Evolutionary conservation across 2,113 vertebrate genomes (phyloP).

Genomic region (Istiophorus platypterus): DNA sequence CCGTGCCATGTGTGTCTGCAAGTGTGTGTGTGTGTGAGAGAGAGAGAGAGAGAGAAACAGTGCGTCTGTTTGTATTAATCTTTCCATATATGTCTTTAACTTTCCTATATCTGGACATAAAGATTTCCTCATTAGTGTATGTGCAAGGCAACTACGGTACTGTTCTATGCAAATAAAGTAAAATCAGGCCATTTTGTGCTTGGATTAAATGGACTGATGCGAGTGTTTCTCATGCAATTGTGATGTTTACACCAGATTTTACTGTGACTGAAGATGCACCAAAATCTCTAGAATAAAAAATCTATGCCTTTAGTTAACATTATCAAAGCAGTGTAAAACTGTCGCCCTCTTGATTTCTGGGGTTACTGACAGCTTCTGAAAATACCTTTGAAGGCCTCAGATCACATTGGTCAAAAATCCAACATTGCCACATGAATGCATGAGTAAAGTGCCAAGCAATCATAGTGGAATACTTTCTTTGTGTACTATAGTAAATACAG

Average conservation of each 20-base stretch:
- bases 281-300: slow-evolving; percentile 64
- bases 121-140: slow-evolving; percentile 29
- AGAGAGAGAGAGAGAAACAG: slow-evolving; percentile 10
- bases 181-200: slow-evolving; percentile 49
- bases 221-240: slow-evolving; percentile 49
- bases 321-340: slow-evolving; percentile 48
- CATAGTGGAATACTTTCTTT: slow-evolving; percentile 18
- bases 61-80: slow-evolving; percentile 55
- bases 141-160: background rate
- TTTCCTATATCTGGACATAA: slow-evolving; percentile 31
- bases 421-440: slow-evolving; percentile 24
- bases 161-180: slow-evolving; percentile 37
- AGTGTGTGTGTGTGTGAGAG: slow-evolving; percentile 35
- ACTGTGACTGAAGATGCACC: slow-evolving; percentile 37
- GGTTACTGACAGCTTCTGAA: slow-evolving; percentile 64
- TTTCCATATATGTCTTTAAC: slow-evolving; percentile 54
- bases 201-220: slow-evolving; percentile 47
- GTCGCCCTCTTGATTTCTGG: slow-evolving; percentile 56
- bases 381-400: slow-evolving; percentile 66
- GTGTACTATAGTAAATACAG: slow-evolving; percentile 23
- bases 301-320: slow-evolving; percentile 56
- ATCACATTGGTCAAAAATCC: slow-evolving; percentile 56
- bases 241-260: slow-evolving; percentile 54
- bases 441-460: slow-evolving; percentile 30
- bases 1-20: slow-evolving; percentile 73